Evolutionary conservation across 2,888 invertebrate genomes (phyloP).

Genomic region (Diploptera punctata): DNA sequence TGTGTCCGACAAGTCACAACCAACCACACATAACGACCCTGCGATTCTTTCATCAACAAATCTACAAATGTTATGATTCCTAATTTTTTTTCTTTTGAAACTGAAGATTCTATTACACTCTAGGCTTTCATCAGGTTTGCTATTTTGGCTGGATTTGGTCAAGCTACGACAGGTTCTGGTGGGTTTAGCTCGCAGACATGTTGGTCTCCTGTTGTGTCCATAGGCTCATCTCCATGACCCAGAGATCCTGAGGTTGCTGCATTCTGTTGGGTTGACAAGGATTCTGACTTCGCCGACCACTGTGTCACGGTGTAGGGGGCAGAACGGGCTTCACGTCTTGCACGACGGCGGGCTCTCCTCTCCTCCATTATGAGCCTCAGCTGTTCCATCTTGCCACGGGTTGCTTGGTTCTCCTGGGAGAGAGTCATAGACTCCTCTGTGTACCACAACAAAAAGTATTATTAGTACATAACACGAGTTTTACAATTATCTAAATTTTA

Average conservation of each 20-base stretch:
- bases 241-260: slow-evolving; percentile 8
- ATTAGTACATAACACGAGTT: no score
- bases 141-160: slow-evolving; percentile 33
- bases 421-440: slow-evolving; percentile 54
- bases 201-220: slow-evolving; percentile 35
- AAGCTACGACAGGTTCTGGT: slow-evolving; percentile 46
- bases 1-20: slow-evolving; percentile 6
- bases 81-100: no score
- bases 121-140: slow-evolving; percentile 27
- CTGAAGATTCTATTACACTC: neutral
- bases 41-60: no score
- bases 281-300: slow-evolving; percentile 44
- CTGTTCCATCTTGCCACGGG: slow-evolving; percentile 86
- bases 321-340: slow-evolving; percentile 70
- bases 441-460: neutral
- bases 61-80: no score
- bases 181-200: slow-evolving; percentile 43
- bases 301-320: slow-evolving; percentile 50
- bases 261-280: slow-evolving; percentile 32
- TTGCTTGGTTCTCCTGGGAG: slow-evolving; percentile 76
- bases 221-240: slow-evolving; percentile 42
- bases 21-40: slow-evolving; percentile 8
- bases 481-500: no score
- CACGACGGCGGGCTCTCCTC: slow-evolving; percentile 68
- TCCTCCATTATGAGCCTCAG: slow-evolving; percentile 90